phyloP scores from a whole-genome alignment of 2,797 vertebrate species.

The Molossus alvarezi region DNA sequence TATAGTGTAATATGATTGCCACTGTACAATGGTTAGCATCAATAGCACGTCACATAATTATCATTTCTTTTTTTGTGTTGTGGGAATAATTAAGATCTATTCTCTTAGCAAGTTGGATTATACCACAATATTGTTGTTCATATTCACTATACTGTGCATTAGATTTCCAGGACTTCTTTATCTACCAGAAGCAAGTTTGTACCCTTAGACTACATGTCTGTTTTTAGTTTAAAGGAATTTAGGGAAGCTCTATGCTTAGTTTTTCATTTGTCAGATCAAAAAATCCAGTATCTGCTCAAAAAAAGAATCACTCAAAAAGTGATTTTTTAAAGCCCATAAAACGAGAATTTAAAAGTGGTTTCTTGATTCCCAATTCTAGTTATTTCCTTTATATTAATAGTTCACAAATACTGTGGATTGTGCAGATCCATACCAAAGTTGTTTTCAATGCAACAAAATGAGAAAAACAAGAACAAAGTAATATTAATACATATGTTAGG shows the following conservation, averaged over 20 bases:
- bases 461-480: not conserved
- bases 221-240: not conserved
- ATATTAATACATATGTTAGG: not conserved
- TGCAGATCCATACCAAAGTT: not conserved
- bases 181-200: not conserved
- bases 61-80: not conserved
- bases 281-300: not conserved
- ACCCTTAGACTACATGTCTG: not conserved
- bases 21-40: not conserved
- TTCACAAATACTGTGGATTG: not conserved
- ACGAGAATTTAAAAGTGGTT: not conserved
- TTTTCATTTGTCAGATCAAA: constrained; percentile 44
- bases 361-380: constrained; percentile 26
- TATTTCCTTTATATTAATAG: not conserved
- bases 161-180: not conserved
- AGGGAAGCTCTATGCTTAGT: not conserved
- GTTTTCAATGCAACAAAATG: not conserved
- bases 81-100: not conserved
- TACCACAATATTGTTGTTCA: not conserved
- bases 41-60: not conserved
- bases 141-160: not conserved
- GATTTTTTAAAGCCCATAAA: constrained; percentile 13
- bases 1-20: not conserved
- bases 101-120: not conserved
- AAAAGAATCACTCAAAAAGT: not conserved